A percentile compares a stretch with the other conserved stretches of the same genome.
phyloP scores from a whole-genome alignment of 2,797 vertebrate species.

The Aselliscus stoliczkanus region DNA sequence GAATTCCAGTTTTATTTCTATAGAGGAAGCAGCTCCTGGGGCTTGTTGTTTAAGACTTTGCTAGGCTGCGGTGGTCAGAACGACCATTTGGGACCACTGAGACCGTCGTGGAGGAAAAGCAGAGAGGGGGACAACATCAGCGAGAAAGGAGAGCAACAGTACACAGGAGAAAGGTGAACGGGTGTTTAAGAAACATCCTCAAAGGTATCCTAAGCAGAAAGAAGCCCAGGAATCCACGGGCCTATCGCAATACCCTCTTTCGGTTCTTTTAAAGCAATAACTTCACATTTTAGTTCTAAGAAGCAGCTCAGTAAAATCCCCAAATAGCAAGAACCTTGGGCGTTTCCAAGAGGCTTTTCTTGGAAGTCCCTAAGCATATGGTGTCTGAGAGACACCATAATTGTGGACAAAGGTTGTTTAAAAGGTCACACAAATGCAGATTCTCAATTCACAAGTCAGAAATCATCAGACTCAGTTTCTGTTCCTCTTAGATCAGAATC shows the following conservation, averaged over 20 bases:
- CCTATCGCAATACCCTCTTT: not conserved
- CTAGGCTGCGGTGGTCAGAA: no score
- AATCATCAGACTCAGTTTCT: constrained; percentile 29
- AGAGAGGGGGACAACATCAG: not conserved
- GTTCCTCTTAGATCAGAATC: constrained; percentile 67
- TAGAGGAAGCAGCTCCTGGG: not conserved
- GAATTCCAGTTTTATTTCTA: not conserved
- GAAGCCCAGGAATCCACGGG: not conserved
- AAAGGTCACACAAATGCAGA: not conserved
- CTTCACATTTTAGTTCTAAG: not conserved
- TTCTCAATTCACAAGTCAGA: not conserved
- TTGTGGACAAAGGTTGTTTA: not conserved
- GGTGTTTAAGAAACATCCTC: not conserved
- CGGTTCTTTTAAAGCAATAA: not conserved
- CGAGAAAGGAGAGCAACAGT: not conserved
- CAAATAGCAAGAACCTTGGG: not conserved
- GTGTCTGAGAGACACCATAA: not conserved
- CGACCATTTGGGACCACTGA: not conserved
- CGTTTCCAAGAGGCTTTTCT: constrained; percentile 31
- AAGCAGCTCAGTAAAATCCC: not conserved
- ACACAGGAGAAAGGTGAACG: not conserved
- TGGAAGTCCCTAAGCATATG: not conserved
- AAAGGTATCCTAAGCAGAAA: not conserved
- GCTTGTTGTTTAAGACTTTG: not conserved
- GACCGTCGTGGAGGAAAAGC: not conserved